Base-by-base conservation (phyloP, 2,888 invertebrate species). In the Psylliodes chrysocephalus region DNA sequence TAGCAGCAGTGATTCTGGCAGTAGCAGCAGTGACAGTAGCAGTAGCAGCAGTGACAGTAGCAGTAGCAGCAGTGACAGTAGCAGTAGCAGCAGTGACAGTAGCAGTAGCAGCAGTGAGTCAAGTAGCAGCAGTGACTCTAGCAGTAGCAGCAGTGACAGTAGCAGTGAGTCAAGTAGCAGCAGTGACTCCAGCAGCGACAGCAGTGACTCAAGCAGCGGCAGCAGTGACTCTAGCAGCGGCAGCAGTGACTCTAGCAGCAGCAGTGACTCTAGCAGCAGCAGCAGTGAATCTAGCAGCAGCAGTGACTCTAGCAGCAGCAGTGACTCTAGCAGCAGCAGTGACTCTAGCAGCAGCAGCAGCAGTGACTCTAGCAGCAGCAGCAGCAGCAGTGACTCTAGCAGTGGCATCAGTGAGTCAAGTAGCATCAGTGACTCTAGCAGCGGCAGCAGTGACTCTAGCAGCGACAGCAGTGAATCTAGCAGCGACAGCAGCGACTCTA, bases 81-180 rank as follows among this genome's bases (percentile, higher is more conserved):
- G 46, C 15, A 14, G 14, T 10, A 14, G 14, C n/a, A 25, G 22
- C 18, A 44, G 44, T 18, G 2, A 5, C n/a, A 46, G 46, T 12
- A 46, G 46, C 17, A 17, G 15, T 5, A 18, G 8, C 17, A 46
- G 46, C 15, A 46, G 19, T 46, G n/a, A n/a, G n/a, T n/a, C n/a
- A n/a, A 22, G 12, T n/a, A 25, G 25, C 12, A 25, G 22, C 12
- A 14, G 22, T 2, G 15, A 17, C 14, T 22, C 18, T 18, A 46
- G 46, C 12, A 18, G 17, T 8, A 18, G 18, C 67, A 51, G 66
- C 69, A 17, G 15, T n/a, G 18, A 19, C 18, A 44, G 44, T 22
- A 80, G 5, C 78, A 82, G 38, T 80, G 68, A 68, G 73, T 71
- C 70, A 68, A 53, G 66, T 72, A 64, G 46, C 22, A 19, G 8